Evolutionary conservation across 2,113 vertebrate genomes (phyloP).

Genomic region (Strigops habroptila): DNA sequence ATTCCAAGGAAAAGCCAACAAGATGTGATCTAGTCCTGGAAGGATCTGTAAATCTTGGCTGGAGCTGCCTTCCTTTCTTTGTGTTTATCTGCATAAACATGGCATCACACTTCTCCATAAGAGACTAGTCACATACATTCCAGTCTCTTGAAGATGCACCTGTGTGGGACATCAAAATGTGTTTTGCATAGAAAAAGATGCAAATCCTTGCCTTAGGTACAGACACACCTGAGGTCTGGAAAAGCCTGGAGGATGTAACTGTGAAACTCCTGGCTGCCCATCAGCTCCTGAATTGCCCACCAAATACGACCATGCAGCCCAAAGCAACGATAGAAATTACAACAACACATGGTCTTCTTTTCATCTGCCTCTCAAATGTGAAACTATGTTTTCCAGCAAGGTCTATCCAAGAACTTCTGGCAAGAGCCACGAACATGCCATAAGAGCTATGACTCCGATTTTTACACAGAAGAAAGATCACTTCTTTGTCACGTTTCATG

Average conservation of each 20-base stretch:
- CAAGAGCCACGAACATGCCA: background rate
- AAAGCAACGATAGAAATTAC: background rate
- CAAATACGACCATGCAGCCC: background rate
- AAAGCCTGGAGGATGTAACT: background rate
- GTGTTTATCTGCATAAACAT: background rate
- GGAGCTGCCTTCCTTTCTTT: background rate
- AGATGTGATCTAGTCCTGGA: background rate
- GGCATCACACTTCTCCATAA: background rate
- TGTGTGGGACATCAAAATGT: background rate
- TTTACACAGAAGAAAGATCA: background rate
- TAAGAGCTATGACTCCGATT: rapidly evolving
- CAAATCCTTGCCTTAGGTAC: background rate
- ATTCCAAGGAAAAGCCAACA: background rate
- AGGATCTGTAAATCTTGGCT: background rate
- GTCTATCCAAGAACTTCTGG: background rate
- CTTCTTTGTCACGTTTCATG: rapidly evolving
- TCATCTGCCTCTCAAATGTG: background rate
- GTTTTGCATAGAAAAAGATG: background rate
- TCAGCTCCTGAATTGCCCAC: background rate
- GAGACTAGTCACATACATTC: background rate
- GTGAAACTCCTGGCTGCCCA: background rate
- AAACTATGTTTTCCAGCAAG: background rate
- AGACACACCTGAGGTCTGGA: background rate
- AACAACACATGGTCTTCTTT: background rate
- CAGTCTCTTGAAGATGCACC: background rate